Evolutionary conservation across 1,140 invertebrate genomes (phyloP), one percentile per base, ranked within the genome.

Genomic region (Platyscapa corneri): DNA sequence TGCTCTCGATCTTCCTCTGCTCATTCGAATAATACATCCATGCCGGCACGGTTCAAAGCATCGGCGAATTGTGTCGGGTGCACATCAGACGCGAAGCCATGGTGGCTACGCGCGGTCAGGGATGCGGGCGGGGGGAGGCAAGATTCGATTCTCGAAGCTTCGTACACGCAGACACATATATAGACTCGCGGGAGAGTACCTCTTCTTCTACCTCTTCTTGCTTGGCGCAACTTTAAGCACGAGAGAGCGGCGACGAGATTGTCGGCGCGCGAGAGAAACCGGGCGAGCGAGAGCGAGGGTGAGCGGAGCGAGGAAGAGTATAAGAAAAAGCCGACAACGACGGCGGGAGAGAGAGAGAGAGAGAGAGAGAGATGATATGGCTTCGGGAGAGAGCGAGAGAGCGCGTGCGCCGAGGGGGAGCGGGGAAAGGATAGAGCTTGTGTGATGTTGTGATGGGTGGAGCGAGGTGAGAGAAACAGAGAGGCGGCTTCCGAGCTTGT

Each of bases 401-500:
- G 10, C 1, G 16, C 12, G 49, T n/a, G 8, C 3, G 23, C n/a
- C 0, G 8, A 37, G n/a, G 0, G n/a, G 88, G 88, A 89, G 90
- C 88, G 89, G 82, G 16, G 30, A 10, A 1, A 14, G 88, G 88
- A 90, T 89, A 89, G 90, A 85, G 89, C 89, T 90, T 91, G 91
- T 90, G 91, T 90, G 92, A 91, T 92, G 92, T 92, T 91, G 91
- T 91, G 92, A 92, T 93, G 92, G 92, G 92, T 92, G 92, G 92
- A 92, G 92, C 91, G 90, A 92, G 91, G 92, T 92, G 92, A 93
- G 91, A 93, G 92, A 93, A 92, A 92, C 91, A 90, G 92, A 93
- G 91, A 92, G 92, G 92, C 92, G 92, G 92, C 92, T 93, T 91
- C 92, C 90, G 91, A 93, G 92, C 93, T 93, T 93, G 92, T 93